Conservation (phyloP, 2,888 invertebrate genomes). For the Encarsia formosa region DNA sequence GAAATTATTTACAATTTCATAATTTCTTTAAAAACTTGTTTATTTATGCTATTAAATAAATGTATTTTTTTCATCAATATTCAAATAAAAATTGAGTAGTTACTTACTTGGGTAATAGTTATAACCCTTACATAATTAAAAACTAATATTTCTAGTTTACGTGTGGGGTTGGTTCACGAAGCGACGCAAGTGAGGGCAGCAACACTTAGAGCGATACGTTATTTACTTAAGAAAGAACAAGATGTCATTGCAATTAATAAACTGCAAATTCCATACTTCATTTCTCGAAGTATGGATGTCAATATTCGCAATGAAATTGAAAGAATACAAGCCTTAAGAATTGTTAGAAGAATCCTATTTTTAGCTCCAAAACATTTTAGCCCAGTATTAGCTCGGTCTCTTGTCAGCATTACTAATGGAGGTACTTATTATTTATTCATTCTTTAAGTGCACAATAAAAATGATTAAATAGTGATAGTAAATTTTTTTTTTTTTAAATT, state of each 20-base stretch:
- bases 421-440: too few species aligned
- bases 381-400: conserved; percentile 70
- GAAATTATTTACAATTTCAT: too few species aligned
- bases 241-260: conserved; percentile 77
- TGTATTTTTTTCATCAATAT: too few species aligned
- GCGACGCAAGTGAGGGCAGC: conserved; percentile 87
- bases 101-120: too few species aligned
- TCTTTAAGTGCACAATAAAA: too few species aligned
- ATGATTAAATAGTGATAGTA: too few species aligned
- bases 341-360: conserved; percentile 69
- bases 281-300: conserved; percentile 85
- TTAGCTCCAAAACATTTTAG: conserved; percentile 68
- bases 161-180: conserved; percentile 79
- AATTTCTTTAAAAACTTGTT: too few species aligned
- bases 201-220: conserved; percentile 80
- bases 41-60: too few species aligned
- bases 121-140: too few species aligned
- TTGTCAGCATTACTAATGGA: conserved; percentile 79
- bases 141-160: conserved; percentile 78
- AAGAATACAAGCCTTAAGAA: conserved; percentile 83
- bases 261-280: conserved; percentile 77
- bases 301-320: conserved; percentile 88
- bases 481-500: neutral
- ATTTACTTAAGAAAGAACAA: conserved; percentile 72
- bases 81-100: too few species aligned